These are phyloP conservation scores for Isaurus tuberculatus DNA, from an alignment of 92 coral and sea anemone species.

Conservation along the genomic window DNA sequence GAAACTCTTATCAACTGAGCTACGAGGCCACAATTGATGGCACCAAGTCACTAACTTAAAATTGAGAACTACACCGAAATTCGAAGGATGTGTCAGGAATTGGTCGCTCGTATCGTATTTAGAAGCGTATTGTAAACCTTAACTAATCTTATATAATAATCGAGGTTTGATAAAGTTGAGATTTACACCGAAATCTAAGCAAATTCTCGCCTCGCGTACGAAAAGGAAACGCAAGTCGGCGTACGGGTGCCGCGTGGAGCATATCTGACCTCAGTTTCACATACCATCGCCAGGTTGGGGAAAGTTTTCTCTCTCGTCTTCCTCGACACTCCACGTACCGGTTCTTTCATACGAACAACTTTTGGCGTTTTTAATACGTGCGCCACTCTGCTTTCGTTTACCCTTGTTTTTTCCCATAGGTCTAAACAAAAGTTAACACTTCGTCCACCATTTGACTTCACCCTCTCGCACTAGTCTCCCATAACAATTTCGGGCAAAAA, in stretches of 20 bases:
- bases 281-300: not conserved
- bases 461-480: not conserved
- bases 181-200: too few relatives aligned
- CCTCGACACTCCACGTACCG: constrained; percentile 26
- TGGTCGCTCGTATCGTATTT: too few relatives aligned
- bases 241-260: not conserved
- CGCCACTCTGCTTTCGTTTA: constrained; percentile 60
- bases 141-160: too few relatives aligned
- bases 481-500: not conserved
- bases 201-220: too few relatives aligned
- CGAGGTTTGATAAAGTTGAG: too few relatives aligned
- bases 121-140: too few relatives aligned
- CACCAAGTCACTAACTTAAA: too few relatives aligned
- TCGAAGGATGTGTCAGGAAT: too few relatives aligned
- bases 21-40: too few relatives aligned
- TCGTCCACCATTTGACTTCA: constrained; percentile 31
- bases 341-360: constrained; percentile 68
- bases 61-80: too few relatives aligned
- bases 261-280: not conserved
- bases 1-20: too few relatives aligned
- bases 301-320: constrained; percentile 1
- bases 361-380: constrained; percentile 64
- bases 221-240: not conserved
- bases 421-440: not conserved
- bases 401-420: constrained; percentile 80